A percentile compares a stretch with the other conserved stretches of the same genome.
These are phyloP conservation scores for Drosophila dunni DNA, from an alignment of 1,140 invertebrate genomes.

Conservation along the genomic window DNA sequence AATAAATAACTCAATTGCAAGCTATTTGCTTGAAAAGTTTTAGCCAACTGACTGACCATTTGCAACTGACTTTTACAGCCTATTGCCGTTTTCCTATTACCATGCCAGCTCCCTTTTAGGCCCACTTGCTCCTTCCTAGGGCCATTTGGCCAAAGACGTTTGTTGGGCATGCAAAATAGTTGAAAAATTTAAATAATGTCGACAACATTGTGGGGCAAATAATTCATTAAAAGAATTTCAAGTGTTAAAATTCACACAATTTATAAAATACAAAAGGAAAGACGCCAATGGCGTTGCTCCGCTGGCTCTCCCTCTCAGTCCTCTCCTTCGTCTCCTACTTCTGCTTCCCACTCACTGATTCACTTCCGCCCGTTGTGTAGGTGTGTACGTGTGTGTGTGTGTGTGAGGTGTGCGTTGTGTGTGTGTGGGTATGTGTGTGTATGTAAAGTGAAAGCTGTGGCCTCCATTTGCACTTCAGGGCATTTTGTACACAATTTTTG, in stretches of 20 bases:
- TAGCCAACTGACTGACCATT: constrained; percentile 22
- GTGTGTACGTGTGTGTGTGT: constrained; percentile 9
- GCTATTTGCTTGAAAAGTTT: constrained; percentile 81
- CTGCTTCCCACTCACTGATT: neutral
- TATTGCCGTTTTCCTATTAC: neutral
- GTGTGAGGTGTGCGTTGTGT: constrained; percentile 7
- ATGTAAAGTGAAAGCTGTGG: constrained; percentile 14
- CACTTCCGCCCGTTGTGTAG: neutral
- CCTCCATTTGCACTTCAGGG: constrained; percentile 31
- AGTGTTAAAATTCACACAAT: constrained; percentile 83
- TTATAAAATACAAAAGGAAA: constrained; percentile 73
- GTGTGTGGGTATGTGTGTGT: constrained; percentile 10
- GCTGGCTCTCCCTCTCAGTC: neutral
- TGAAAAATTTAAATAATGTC: constrained; percentile 77
- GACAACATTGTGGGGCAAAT: constrained; percentile 60
- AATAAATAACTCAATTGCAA: constrained; percentile 81
- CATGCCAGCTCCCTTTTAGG: neutral
- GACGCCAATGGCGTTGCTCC: constrained; percentile 61
- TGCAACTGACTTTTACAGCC: constrained; percentile 62
- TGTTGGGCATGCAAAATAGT: constrained; percentile 70
- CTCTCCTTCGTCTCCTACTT: neutral
- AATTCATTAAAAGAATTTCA: constrained; percentile 82
- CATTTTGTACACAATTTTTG: constrained; percentile 42
- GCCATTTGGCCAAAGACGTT: constrained; percentile 24
- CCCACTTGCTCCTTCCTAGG: neutral